phyloP scores from a whole-genome alignment of 1,140 invertebrate genomes.

The Drosophila funebris region DNA sequence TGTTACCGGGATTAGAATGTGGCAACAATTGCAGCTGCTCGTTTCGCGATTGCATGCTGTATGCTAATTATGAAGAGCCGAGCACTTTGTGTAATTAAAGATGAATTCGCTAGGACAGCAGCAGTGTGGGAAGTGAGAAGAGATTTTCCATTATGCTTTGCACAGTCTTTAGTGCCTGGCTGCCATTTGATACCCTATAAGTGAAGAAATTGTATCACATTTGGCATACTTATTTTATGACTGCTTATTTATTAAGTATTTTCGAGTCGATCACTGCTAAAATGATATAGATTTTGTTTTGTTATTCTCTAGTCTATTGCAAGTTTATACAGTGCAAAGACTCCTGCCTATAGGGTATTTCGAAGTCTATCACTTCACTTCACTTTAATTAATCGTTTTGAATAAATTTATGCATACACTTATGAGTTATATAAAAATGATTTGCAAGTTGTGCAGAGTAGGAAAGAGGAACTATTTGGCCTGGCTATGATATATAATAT shows the following conservation, averaged over 20 bases:
- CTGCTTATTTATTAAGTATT: neutral
- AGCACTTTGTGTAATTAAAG: conserved; percentile 74
- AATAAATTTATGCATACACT: too few relatives aligned
- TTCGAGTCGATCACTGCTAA: neutral
- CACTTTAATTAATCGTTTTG: too few relatives aligned
- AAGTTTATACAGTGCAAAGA: too few relatives aligned
- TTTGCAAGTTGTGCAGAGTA: too few relatives aligned
- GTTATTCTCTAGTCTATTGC: too few relatives aligned
- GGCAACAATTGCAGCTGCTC: conserved; percentile 35
- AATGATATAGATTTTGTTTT: too few relatives aligned
- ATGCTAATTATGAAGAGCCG: conserved; percentile 59
- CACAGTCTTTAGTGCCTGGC: neutral
- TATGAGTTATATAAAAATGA: too few relatives aligned
- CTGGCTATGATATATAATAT: too few relatives aligned
- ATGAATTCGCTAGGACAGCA: conserved; percentile 9
- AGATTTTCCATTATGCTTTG: neutral
- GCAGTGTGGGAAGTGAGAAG: neutral
- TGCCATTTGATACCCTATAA: neutral
- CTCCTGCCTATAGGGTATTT: too few relatives aligned
- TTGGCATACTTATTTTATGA: neutral
- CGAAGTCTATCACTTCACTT: too few relatives aligned
- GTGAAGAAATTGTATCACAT: neutral
- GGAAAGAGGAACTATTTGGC: too few relatives aligned
- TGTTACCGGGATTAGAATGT: conserved; percentile 47
- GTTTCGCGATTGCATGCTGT: conserved; percentile 25